A percentile compares a stretch with the other conserved stretches of the same genome.
Conservation (phyloP, 2,888 invertebrate species). For the Trimorus sp. region DNA sequence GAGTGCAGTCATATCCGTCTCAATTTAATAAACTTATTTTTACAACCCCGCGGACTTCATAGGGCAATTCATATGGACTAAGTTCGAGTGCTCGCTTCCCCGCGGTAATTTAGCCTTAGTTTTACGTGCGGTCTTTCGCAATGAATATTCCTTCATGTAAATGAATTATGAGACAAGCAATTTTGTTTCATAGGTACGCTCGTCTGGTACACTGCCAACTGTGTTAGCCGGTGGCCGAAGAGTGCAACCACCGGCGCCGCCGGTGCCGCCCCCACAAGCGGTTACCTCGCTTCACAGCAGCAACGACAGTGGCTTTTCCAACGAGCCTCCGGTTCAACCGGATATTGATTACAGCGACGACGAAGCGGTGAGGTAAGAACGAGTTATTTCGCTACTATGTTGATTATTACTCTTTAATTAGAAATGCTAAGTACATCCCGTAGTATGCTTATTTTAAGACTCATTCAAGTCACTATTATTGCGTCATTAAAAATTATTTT, state of each 20-base stretch:
- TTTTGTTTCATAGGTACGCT: conserved; percentile 76
- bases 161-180: conserved; percentile 50
- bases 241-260: conserved; percentile 82
- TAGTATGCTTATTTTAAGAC: conserved; percentile 64
- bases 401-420: conserved; percentile 50
- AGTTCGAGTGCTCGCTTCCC: too few relatives aligned
- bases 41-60: too few relatives aligned
- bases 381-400: conserved; percentile 16
- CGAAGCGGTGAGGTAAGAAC: conserved; percentile 87
- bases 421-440: conserved; percentile 56
- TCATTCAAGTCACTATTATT: conserved; percentile 41
- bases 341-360: conserved; percentile 96
- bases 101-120: not conserved
- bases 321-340: conserved; percentile 93
- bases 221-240: conserved; percentile 79
- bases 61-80: too few relatives aligned
- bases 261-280: conserved; percentile 80
- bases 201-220: conserved; percentile 80
- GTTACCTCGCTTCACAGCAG: conserved; percentile 91
- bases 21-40: too few relatives aligned
- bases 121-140: too few relatives aligned
- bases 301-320: conserved; percentile 94
- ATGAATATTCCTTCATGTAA: not conserved
- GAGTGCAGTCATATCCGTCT: too few relatives aligned
- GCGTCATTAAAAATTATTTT: conserved; percentile 59